Evolutionary conservation across 2,888 invertebrate genomes (phyloP).

Genomic region (Caenorhabditis sinica): DNA sequence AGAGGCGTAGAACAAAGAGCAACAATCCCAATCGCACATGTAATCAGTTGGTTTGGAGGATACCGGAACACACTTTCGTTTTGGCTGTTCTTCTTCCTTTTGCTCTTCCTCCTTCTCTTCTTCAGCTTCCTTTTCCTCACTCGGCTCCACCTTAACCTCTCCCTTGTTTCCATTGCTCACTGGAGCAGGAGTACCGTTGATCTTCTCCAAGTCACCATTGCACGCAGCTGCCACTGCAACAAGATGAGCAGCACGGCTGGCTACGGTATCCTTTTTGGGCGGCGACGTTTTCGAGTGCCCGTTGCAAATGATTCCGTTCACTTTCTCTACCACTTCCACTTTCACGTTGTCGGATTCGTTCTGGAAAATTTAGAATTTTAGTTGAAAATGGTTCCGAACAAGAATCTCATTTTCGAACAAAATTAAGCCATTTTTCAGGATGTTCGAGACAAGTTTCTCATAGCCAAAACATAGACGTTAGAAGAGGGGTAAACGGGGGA

Average conservation of each 20-base stretch:
- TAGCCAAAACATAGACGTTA: no score
- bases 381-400: not conserved
- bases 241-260: conserved; percentile 58
- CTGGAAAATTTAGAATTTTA: conserved; percentile 41
- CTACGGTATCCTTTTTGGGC: conserved; percentile 53
- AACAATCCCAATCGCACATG: conserved; percentile 83
- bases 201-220: conserved; percentile 37
- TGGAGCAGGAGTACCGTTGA: conserved; percentile 23
- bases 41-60: conserved; percentile 62
- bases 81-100: conserved; percentile 26
- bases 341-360: conserved; percentile 23
- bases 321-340: conserved; percentile 8
- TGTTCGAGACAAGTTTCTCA: no score
- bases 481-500: no score
- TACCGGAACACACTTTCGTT: conserved; percentile 16
- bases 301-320: conserved; percentile 50
- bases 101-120: not conserved
- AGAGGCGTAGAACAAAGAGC: conserved; percentile 71
- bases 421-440: no score
- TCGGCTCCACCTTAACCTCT: not conserved
- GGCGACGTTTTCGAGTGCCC: conserved; percentile 25
- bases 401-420: no score
- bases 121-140: conserved; percentile 30
- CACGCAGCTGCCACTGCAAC: conserved; percentile 49
- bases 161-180: conserved; percentile 2